Conservation (phyloP, 2,797 vertebrate genomes). For the Triplophysa yarkandensis region DNA sequence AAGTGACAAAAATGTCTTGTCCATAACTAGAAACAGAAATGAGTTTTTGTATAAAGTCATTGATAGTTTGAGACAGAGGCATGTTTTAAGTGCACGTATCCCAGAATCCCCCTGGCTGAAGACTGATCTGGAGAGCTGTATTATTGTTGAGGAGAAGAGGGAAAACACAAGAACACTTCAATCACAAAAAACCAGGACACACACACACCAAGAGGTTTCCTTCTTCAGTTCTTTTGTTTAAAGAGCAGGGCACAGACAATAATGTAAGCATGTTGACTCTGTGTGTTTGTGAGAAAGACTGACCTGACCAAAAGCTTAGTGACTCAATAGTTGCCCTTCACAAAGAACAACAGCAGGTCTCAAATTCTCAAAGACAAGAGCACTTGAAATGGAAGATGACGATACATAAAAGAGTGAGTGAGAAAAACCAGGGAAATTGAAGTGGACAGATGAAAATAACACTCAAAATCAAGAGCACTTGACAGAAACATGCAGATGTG, state of each 20-base stretch:
- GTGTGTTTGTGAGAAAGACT: background rate
- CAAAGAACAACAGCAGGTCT: conserved; percentile 26
- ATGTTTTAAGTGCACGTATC: conserved; percentile 9
- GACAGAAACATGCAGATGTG: conserved; percentile 25
- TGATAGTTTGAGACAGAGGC: conserved; percentile 37
- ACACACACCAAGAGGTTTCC: background rate
- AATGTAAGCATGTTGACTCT: background rate
- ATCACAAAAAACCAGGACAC: background rate
- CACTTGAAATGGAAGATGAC: background rate
- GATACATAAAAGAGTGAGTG: background rate
- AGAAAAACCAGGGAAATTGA: background rate
- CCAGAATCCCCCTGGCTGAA: conserved; percentile 10
- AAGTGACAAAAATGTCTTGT: background rate
- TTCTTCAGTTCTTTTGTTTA: background rate
- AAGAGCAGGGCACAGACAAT: background rate
- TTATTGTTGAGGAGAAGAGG: conserved; percentile 16
- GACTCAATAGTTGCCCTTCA: background rate
- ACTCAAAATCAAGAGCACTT: background rate
- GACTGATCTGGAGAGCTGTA: conserved; percentile 8
- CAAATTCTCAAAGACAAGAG: conserved; percentile 5
- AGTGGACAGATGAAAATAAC: background rate
- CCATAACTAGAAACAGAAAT: too few species aligned
- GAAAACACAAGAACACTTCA: conserved; percentile 14
- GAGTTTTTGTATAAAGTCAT: background rate
- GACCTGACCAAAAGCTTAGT: background rate